Base-by-base conservation (phyloP, 2,888 invertebrate species). In the Argynnis bischoffii region DNA sequence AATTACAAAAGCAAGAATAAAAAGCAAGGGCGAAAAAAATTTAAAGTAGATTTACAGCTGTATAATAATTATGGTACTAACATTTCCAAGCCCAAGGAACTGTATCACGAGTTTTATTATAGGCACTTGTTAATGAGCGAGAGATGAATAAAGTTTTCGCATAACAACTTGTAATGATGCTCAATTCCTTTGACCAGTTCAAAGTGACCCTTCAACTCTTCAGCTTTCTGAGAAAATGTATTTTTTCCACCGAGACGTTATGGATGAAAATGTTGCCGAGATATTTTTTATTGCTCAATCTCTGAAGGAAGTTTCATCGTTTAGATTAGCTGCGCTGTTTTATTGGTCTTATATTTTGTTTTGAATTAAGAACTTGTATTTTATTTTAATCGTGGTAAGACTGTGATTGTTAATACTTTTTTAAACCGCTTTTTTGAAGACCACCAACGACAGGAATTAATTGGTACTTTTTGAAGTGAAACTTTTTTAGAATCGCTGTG, bases 231-330 rank as follows among this genome's bases (percentile, higher is more conserved):
- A 64, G 60, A 41, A 66, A 69, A 69, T 64, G 51, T 41, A 57
- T 57, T 55, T 51, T 64, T 61, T 18, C 26, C 41, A 56, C 46
- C 47, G 47, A 51, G 63, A 63, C 46, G 55, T 51, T 57, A 55
- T 59, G 51, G 55, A 67, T 64, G 63, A 59, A 69, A 63, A 66
- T 55, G 55, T 53, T 67, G 16, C 50, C 47, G 21, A 41, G 59
- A 64, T 69, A 67, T 69, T 69, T 69, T 67, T 67, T 67, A 69
- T 64, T 69, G 64, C 69, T 46, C 55, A 21, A 64, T 56, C 64
- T 56, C 21, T 21, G 55, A 35, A 21, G 46, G 50, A 65, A 65
- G 57, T 64, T 64, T 64, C 41, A 50, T 50, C 55, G 55, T 56
- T 50, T 50, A 64, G 64, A 64, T 64, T 64, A 64, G 64, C 56